Conservation (phyloP, 2,888 invertebrate species). For the Embidobia sp. region DNA sequence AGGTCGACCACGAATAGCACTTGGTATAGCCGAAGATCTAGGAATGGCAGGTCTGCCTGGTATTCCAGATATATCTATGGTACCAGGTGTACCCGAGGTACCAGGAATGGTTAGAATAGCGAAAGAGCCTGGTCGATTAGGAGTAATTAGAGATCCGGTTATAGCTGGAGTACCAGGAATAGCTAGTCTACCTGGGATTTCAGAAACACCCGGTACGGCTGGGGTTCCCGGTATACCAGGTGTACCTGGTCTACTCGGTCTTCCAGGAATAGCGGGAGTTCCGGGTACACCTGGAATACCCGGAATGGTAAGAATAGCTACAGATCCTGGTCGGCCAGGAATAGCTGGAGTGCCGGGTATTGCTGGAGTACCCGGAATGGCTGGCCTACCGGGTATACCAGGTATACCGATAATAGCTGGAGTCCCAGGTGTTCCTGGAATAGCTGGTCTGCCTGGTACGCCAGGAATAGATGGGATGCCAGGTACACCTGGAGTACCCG, state of each 20-base stretch:
- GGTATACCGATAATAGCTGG: constrained; percentile 66
- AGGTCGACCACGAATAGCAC: no score
- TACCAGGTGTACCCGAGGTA: no score
- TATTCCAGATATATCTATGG: neutral
- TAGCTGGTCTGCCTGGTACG: constrained; percentile 58
- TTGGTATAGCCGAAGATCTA: no score
- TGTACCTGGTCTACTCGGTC: neutral
- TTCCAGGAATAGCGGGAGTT: neutral
- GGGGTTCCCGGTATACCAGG: neutral
- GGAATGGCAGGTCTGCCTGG: neutral
- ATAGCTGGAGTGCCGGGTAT: constrained; percentile 57
- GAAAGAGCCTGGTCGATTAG: neutral
- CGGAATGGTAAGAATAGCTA: constrained; percentile 27
- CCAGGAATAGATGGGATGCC: constrained; percentile 45
- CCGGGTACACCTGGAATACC: neutral
- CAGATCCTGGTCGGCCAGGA: neutral
- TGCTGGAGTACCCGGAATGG: constrained; percentile 62
- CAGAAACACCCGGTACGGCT: constrained; percentile 35
- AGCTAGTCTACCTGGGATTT: constrained; percentile 63
- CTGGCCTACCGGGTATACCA: neutral
- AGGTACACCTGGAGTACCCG: neutral
- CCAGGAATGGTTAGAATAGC: no score
- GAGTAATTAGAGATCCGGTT: neutral
- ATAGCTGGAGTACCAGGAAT: constrained; percentile 53
- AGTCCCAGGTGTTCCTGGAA: constrained; percentile 55